A percentile compares a stretch with the other conserved stretches of the same genome.
These are phyloP conservation scores for Danio kyathit DNA, from an alignment of 2,797 vertebrate genomes.

Conservation along the genomic window DNA sequence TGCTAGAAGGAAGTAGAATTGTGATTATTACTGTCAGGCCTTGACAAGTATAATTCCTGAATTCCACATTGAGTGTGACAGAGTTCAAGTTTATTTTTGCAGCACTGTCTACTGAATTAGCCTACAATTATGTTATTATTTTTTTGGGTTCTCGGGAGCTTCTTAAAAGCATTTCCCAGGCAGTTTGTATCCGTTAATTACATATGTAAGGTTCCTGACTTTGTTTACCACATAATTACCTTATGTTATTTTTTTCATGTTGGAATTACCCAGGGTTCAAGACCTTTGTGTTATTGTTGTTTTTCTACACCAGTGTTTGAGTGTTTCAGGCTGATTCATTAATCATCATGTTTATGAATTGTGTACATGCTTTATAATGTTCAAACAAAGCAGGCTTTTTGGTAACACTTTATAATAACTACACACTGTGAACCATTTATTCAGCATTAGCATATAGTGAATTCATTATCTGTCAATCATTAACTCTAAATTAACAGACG, in stretches of 20 bases:
- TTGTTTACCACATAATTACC: constrained; percentile 14
- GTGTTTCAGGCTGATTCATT: background rate
- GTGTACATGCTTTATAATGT: background rate
- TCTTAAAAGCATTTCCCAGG: constrained; percentile 28
- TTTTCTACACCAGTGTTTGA: background rate
- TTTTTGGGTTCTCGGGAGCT: background rate
- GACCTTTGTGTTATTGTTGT: background rate
- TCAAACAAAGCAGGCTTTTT: no score
- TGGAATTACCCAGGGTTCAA: background rate
- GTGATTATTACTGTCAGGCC: background rate
- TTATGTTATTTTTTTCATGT: background rate
- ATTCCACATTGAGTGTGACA: background rate
- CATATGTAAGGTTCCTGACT: background rate
- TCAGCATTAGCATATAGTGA: no score
- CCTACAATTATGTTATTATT: constrained; percentile 27
- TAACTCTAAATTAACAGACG: no score
- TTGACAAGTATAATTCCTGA: background rate
- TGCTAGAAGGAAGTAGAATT: background rate
- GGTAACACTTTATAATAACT: no score
- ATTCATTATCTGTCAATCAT: no score
- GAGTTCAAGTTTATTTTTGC: constrained; percentile 14
- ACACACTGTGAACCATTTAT: no score
- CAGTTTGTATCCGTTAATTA: constrained; percentile 10
- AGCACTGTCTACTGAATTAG: background rate
- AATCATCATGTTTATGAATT: background rate